Evolutionary conservation across 2,888 invertebrate species (phyloP).

Genomic region (Philereme transversata): DNA sequence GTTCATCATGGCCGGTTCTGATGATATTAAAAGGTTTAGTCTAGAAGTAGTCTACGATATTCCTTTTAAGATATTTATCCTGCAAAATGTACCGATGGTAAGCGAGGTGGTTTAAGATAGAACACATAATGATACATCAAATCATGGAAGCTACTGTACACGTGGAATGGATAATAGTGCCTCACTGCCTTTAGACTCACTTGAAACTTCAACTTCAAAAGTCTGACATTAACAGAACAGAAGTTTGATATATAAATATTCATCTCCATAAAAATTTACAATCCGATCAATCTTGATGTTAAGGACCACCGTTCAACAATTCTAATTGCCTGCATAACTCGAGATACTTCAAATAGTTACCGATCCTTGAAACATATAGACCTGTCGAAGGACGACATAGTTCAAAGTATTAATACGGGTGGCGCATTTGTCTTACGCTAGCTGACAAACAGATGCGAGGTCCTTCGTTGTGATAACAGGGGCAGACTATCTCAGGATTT

Average conservation of each 20-base stretch:
- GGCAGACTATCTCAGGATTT: conserved; percentile 70
- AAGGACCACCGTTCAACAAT: conserved; percentile 26
- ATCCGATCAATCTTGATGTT: conserved; percentile 19
- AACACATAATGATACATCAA: no score
- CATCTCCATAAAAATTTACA: conserved; percentile 8
- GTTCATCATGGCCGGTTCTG: conserved; percentile 63
- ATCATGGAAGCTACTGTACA: no score
- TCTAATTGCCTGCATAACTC: conserved; percentile 33
- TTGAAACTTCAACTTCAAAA: no score
- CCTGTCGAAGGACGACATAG: conserved; percentile 52
- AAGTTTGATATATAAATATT: background rate
- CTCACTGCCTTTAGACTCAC: no score
- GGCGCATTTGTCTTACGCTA: conserved; percentile 67
- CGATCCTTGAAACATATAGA: conserved; percentile 46
- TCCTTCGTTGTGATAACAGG: conserved; percentile 68
- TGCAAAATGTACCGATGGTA: no score
- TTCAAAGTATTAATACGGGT: conserved; percentile 68
- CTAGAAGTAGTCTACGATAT: conserved; percentile 1
- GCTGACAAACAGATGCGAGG: conserved; percentile 78
- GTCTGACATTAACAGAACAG: background rate
- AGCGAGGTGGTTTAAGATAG: no score
- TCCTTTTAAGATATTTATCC: background rate
- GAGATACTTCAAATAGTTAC: conserved; percentile 35
- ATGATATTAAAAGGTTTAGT: conserved; percentile 14
- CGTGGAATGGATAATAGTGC: no score